Conservation (phyloP, 2,888 invertebrate genomes). For the Caradrina kadenii region DNA sequence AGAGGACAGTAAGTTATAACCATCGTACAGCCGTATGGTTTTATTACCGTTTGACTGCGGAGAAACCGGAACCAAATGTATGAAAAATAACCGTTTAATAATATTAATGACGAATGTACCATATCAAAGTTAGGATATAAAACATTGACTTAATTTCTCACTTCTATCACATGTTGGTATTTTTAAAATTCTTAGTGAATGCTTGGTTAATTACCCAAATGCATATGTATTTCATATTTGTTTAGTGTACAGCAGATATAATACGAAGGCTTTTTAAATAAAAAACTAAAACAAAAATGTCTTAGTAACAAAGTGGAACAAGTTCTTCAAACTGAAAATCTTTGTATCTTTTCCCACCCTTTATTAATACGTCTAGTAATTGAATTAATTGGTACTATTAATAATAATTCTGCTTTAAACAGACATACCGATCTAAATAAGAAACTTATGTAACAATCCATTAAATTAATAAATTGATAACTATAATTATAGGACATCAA, state of each 20-base stretch:
- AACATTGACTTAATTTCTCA: background rate
- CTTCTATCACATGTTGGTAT: background rate
- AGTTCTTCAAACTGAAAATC: background rate
- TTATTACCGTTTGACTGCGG: background rate
- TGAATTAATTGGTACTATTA: background rate
- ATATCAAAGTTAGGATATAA: background rate
- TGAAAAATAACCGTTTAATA: background rate
- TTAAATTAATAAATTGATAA: conserved; percentile 1
- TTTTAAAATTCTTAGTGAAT: background rate
- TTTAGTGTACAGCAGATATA: no score
- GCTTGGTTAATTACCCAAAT: background rate
- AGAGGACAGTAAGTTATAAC: background rate
- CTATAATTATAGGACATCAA: conserved; percentile 55
- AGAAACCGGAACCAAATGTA: background rate
- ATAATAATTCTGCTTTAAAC: background rate
- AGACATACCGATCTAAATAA: background rate
- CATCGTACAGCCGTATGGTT: background rate
- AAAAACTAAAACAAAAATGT: no score
- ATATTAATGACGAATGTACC: background rate
- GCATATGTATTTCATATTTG: background rate
- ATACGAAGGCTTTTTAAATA: no score
- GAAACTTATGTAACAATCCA: background rate
- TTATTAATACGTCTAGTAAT: background rate
- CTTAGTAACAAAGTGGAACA: background rate
- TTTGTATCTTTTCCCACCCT: no score